Base-by-base conservation (phyloP, 2,888 invertebrate species). In the Agapostemon virescens region DNA sequence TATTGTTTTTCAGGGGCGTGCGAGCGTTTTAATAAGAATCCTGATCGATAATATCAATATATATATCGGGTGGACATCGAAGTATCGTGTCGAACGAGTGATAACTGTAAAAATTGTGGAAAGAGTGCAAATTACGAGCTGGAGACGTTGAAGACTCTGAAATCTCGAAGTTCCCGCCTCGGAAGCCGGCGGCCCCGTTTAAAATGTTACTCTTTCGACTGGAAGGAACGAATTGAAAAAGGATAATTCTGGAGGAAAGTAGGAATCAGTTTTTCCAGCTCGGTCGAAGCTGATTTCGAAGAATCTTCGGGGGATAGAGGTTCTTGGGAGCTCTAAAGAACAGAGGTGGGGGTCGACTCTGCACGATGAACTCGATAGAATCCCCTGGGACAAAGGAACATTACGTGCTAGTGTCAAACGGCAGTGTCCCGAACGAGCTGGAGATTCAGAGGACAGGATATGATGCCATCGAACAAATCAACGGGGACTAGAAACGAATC, bases 361-460 rank as follows among this genome's bases (percentile, higher is more conserved):
- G 55, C 55, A 30, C 67, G 30, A 67, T 67, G 67, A 67, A 67
- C 40, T 67, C 66, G 66, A 66, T 23, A 23, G 66, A 17, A 38
- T 66, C 67, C 42, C n/a, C 30, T 6, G 67, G 30, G 67, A 67
- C 67, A 67, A 67, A 42, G 67, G 7, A 26, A 33, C 38, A 33
- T 66, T 38, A 38, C 67, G 42, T 42, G 38, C 40, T 67, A 17
- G 55, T 55, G 55, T 55, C 26, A 55, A 55, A 55, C 17, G 15
- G 15, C 26, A 30, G 26, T 26, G 55, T 55, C 26, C 26, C 30
- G 55, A 26, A 55, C 55, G 26, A 26, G 26, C 26, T 26, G 26
- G 26, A 55, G 26, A 26, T 30, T 55, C 26, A 26, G 26, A 55
- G 26, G 26, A 30, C 26, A 55, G 55, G 55, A 55, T 55, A 26